Base-by-base conservation (phyloP, 2,888 invertebrate genomes). In the Diaprepes abbreviatus region DNA sequence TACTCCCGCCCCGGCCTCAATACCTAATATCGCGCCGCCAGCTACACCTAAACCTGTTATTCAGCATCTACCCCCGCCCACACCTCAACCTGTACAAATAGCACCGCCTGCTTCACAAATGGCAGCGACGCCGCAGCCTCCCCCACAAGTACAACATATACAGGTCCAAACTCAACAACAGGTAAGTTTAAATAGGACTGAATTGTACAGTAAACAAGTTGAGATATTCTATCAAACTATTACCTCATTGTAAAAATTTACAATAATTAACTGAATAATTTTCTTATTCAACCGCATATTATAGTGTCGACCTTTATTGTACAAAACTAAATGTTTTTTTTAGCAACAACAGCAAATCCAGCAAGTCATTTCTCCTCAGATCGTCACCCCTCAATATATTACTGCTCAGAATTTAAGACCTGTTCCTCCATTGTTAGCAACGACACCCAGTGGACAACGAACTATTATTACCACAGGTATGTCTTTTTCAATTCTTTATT, bases 391-490 rank as follows among this genome's bases (percentile, higher is more conserved):
- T 38, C 79, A 79, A 50, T 76, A 78, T 16, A 74, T 77, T 10
- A 69, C 79, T 6, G 72, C 76, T 35, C 73, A 78, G 16, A 77
- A 79, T 10, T 75, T 81, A 70, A 75, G 83, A 60, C 84, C 83
- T 0, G 83, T 84, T 14, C 83, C 83, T 0, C 83, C 83, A 0
- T 71, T 84, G 14, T 71, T 83, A 58, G 79, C 82, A 1, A 78
- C 79, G 10, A 78, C 81, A 0, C 76, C 82, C 6, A 66, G 77
- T 4, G 80, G 80, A 14, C 82, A 82, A 73, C 74, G 81, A 45
- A 79, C 82, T 1, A 78, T 81, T 63, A 79, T 81, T 33, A 76
- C 79, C 5, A 76, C 78, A 4, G 82, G 80, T 72, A 52, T 17
- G 54, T n/a, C 10, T 57, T 38, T n/a, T n/a, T n/a, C n/a, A n/a